phyloP scores from a whole-genome alignment of 1,140 invertebrate species.

The Meteorus sp. region DNA sequence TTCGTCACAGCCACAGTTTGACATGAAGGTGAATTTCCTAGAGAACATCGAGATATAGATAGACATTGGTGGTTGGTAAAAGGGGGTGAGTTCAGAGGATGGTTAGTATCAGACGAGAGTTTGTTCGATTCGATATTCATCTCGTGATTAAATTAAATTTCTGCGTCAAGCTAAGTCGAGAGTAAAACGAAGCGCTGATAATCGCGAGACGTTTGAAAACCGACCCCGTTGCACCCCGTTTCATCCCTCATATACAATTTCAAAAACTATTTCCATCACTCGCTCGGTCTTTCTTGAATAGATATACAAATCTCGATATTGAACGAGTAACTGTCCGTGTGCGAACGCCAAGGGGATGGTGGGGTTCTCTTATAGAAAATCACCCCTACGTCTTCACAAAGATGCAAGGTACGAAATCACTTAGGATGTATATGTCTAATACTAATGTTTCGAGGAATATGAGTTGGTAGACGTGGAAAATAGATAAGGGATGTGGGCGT shows the following conservation, averaged over 20 bases:
- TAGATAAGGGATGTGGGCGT: no score
- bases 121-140: slow-evolving; percentile 35
- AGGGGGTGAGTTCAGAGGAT: neutral
- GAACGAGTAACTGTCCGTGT: neutral
- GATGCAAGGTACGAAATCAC: no score
- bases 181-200: slow-evolving; percentile 16
- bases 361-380: no score
- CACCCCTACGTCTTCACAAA: no score
- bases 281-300: neutral
- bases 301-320: neutral
- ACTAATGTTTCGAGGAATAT: no score
- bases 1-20: no score
- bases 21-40: no score
- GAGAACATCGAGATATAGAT: no score
- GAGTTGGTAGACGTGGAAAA: no score
- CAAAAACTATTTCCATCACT: slow-evolving; percentile 11
- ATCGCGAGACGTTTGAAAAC: slow-evolving; percentile 15
- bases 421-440: no score
- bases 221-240: neutral
- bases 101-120: slow-evolving; percentile 7
- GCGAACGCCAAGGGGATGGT: no score
- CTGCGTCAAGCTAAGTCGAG: slow-evolving; percentile 16
- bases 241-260: neutral
- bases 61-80: neutral
- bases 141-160: slow-evolving; percentile 35